Conservation (phyloP, 2,888 invertebrate genomes). For the Bellardia bayeri region DNA sequence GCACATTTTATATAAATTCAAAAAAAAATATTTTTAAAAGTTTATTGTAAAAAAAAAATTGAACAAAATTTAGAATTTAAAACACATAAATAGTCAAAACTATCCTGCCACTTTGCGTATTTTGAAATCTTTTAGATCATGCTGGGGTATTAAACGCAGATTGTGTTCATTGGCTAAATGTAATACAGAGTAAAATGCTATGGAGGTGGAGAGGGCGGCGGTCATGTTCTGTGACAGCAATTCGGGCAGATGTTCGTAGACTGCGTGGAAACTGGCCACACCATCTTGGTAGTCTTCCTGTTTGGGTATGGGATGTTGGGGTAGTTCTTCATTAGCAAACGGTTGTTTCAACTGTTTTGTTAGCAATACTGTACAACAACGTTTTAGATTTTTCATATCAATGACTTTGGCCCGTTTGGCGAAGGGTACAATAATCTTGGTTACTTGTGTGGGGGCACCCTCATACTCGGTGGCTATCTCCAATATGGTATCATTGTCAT, state of each 20-base stretch:
- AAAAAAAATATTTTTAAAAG: conserved; percentile 62
- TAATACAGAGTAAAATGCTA: conserved; percentile 92
- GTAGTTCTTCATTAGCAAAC: conserved; percentile 68
- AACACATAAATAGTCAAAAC: neutral
- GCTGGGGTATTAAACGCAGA: conserved; percentile 85
- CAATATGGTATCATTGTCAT: conserved; percentile 81
- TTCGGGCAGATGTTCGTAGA: conserved; percentile 87
- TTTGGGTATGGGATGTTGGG: conserved; percentile 75
- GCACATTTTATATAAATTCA: conserved; percentile 54
- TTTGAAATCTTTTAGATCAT: conserved; percentile 86
- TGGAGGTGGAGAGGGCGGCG: conserved; percentile 90
- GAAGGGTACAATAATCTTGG: conserved; percentile 90
- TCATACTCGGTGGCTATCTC: conserved; percentile 86
- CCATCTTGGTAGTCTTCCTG: conserved; percentile 83
- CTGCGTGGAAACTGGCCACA: conserved; percentile 85
- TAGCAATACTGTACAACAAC: conserved; percentile 89
- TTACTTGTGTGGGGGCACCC: conserved; percentile 87
- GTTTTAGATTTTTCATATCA: conserved; percentile 93
- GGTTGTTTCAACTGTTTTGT: conserved; percentile 77
- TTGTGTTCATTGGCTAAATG: conserved; percentile 94
- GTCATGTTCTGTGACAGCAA: conserved; percentile 87
- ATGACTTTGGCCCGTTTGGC: conserved; percentile 93
- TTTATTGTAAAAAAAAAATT: conserved; percentile 32
- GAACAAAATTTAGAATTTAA: conserved; percentile 8
- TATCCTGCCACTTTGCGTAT: conserved; percentile 80